phyloP scores from a whole-genome alignment of 2,888 invertebrate genomes.

The Chamaedrilus cognettii region DNA sequence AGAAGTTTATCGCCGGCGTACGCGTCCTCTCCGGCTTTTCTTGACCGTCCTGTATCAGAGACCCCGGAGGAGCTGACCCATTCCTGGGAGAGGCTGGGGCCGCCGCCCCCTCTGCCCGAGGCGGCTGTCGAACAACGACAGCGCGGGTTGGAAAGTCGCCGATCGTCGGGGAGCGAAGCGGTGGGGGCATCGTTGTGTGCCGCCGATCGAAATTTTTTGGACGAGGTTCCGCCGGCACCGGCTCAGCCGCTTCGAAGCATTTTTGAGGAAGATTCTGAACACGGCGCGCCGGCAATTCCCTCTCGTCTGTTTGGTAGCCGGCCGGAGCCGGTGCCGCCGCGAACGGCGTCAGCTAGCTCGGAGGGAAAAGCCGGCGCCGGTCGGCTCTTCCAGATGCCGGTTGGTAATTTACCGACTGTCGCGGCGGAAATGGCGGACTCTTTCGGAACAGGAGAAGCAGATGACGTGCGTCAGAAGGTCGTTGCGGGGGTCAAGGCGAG shows the following conservation, averaged over 20 bases:
- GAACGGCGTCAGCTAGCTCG: neutral
- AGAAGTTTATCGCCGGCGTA: neutral
- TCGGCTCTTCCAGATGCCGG: neutral
- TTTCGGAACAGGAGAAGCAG: no score
- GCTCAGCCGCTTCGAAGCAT: neutral
- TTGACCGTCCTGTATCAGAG: neutral
- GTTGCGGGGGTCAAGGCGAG: neutral
- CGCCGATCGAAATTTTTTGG: neutral
- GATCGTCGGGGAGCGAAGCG: no score
- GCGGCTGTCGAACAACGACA: no score
- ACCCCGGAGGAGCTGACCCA: neutral
- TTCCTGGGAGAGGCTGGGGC: no score
- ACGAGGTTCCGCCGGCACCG: neutral
- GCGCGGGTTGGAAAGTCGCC: no score
- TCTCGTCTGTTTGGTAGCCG: neutral
- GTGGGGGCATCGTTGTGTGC: no score
- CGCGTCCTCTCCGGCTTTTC: constrained; percentile 1
- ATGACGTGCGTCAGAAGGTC: neutral
- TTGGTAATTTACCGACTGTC: no score
- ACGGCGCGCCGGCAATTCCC: no score
- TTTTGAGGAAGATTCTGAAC: neutral
- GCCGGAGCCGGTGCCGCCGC: neutral
- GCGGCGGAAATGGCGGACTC: no score
- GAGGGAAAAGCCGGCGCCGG: no score
- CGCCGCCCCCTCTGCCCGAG: no score